Conservation (phyloP, 2,797 vertebrate species). For the Paguma larvata region DNA sequence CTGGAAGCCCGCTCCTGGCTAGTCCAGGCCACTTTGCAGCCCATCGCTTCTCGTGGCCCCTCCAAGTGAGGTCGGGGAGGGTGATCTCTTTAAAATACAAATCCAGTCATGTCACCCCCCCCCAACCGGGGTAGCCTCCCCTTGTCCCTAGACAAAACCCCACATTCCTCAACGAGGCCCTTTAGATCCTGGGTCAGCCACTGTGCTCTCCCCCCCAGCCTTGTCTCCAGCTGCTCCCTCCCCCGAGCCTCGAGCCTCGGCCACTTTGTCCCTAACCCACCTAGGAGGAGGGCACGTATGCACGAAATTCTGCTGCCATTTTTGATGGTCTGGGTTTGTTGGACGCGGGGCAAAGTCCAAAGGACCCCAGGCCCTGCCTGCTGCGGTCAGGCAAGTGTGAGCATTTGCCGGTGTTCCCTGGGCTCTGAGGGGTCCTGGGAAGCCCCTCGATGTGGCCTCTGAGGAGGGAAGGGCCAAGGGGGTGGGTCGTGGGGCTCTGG, state of each 20-base stretch:
- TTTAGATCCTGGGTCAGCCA: slow-evolving; percentile 33
- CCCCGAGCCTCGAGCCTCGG: not conserved
- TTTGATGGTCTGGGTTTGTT: not conserved
- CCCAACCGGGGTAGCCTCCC: not conserved
- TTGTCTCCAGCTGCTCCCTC: too few relatives aligned
- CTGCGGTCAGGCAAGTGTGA: not conserved
- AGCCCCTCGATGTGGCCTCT: not conserved
- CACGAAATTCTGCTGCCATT: not conserved
- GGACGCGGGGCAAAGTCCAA: not conserved
- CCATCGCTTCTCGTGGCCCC: not conserved
- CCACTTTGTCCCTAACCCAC: not conserved
- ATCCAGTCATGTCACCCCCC: slow-evolving; percentile 57
- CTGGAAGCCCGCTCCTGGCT: not conserved
- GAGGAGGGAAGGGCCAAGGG: not conserved
- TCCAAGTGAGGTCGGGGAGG: slow-evolving; percentile 49
- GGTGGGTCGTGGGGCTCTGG: not conserved
- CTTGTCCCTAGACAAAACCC: not conserved
- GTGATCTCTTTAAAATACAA: slow-evolving; percentile 68
- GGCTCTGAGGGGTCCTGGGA: not conserved
- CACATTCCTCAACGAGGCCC: slow-evolving; percentile 37
- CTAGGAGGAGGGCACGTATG: not conserved
- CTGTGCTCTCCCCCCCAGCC: not conserved
- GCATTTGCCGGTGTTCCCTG: not conserved
- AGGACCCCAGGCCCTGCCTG: not conserved
- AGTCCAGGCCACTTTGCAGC: not conserved